A percentile compares a stretch with the other conserved stretches of the same genome.
These are phyloP conservation scores for Serripes groenlandicus DNA, from an alignment of 2,888 invertebrate species.

Conservation along the genomic window DNA sequence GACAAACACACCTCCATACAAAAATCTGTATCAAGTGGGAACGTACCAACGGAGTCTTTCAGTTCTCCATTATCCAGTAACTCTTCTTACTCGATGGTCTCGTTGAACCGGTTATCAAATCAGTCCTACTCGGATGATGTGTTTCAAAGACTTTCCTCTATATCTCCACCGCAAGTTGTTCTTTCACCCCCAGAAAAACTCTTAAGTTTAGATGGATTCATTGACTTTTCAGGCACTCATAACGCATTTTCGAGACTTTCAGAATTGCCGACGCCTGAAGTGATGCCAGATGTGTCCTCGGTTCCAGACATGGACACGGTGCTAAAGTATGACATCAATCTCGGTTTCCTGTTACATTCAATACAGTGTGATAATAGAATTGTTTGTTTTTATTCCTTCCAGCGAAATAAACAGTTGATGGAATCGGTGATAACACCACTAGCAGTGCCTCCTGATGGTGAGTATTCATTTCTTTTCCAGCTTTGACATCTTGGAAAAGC, in stretches of 20 bases:
- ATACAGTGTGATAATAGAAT: slow-evolving; percentile 65
- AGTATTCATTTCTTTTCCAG: slow-evolving; percentile 29
- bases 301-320: slow-evolving; percentile 46
- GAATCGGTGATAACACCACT: slow-evolving; percentile 89
- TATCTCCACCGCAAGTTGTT: neutral
- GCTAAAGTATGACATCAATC: slow-evolving; percentile 56
- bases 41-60: slow-evolving; percentile 19
- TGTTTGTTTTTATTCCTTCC: slow-evolving; percentile 86
- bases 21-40: slow-evolving; percentile 59
- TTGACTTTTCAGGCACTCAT: slow-evolving; percentile 29
- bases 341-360: slow-evolving; percentile 62
- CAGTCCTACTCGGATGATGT: slow-evolving; percentile 50
- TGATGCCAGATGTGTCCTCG: slow-evolving; percentile 8
- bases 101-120: slow-evolving; percentile 33
- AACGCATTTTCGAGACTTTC: slow-evolving; percentile 28
- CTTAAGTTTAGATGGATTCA: slow-evolving; percentile 3
- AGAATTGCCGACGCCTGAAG: slow-evolving; percentile 12
- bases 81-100: slow-evolving; percentile 21
- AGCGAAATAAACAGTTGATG: slow-evolving; percentile 93
- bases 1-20: neutral
- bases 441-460: slow-evolving; percentile 68
- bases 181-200: slow-evolving; percentile 10
- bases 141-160: slow-evolving; percentile 40
- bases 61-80: neutral
- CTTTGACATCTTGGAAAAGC: too few species aligned